A percentile compares a stretch with the other conserved stretches of the same genome.
phyloP scores from a whole-genome alignment of 2,888 invertebrate genomes.

The Odontomyia ornata region DNA sequence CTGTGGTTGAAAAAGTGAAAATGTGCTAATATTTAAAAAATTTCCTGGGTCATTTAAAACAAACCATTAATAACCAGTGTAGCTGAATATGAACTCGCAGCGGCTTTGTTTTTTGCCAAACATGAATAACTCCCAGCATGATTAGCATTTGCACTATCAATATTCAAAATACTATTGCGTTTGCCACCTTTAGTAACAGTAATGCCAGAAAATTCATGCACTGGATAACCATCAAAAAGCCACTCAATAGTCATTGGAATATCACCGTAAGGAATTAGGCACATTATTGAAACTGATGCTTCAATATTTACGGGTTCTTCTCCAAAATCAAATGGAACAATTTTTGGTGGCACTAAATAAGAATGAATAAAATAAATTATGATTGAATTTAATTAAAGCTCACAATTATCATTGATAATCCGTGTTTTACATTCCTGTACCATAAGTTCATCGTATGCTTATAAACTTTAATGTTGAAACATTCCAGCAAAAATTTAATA shows the following conservation, averaged over 20 bases:
- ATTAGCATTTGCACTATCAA: constrained; percentile 66
- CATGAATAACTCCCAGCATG: constrained; percentile 71
- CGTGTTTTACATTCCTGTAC: too few species aligned
- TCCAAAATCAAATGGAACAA: constrained; percentile 66
- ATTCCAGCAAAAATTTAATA: too few species aligned
- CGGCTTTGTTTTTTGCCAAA: constrained; percentile 67
- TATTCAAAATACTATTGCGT: constrained; percentile 67
- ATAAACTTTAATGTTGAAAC: too few species aligned
- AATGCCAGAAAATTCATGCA: constrained; percentile 61
- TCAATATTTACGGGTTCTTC: constrained; percentile 67
- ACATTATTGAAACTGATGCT: constrained; percentile 71
- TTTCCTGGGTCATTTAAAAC: neutral
- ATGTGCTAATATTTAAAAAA: too few species aligned
- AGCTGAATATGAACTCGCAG: constrained; percentile 65
- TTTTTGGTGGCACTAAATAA: constrained; percentile 60
- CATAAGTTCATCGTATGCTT: too few species aligned
- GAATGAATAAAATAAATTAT: neutral
- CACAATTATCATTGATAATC: too few species aligned
- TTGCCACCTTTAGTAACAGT: constrained; percentile 57
- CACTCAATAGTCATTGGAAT: constrained; percentile 71
- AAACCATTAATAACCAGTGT: constrained; percentile 68
- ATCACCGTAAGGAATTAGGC: constrained; percentile 70
- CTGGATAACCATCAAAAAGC: constrained; percentile 72
- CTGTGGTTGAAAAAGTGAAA: too few species aligned
- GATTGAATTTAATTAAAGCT: too few species aligned